Evolutionary conservation across 1,140 invertebrate species (phyloP).

Genomic region (Bombus pyrosoma): DNA sequence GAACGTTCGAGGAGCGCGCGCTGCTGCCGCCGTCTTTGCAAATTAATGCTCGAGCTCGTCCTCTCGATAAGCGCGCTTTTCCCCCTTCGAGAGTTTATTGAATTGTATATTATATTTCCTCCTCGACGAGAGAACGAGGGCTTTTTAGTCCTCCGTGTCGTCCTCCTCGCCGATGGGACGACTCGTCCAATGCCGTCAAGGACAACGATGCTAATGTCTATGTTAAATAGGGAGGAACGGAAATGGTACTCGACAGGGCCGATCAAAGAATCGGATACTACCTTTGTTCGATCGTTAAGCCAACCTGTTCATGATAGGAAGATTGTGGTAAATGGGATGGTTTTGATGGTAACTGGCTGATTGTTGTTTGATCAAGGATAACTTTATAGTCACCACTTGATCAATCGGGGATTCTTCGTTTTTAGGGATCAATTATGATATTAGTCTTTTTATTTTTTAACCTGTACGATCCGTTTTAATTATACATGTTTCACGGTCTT

Average conservation of each 20-base stretch:
- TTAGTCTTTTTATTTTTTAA: neutral
- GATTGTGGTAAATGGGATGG: neutral
- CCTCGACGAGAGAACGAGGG: neutral
- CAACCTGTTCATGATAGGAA: neutral
- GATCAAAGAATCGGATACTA: conserved; percentile 27
- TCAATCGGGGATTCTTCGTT: neutral
- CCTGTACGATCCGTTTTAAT: neutral
- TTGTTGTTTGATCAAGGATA: neutral
- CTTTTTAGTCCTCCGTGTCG: conserved; percentile 30
- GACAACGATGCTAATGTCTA: conserved; percentile 30
- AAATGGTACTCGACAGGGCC: conserved; percentile 26
- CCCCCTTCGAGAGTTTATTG: conserved; percentile 55
- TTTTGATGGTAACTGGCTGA: neutral
- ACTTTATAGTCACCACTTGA: neutral
- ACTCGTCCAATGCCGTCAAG: neutral
- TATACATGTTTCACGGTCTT: too few relatives aligned
- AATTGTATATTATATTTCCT: conserved; percentile 64
- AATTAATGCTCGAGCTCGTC: conserved; percentile 64
- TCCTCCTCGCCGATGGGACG: neutral
- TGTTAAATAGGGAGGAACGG: conserved; percentile 23
- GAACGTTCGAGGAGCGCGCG: conserved; percentile 52
- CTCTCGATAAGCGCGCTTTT: conserved; percentile 53
- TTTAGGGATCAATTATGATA: neutral
- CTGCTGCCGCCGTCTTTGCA: conserved; percentile 56
- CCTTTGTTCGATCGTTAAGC: conserved; percentile 2